Evolutionary conservation across 2,888 invertebrate species (phyloP).

Genomic region (Lithophane socia): DNA sequence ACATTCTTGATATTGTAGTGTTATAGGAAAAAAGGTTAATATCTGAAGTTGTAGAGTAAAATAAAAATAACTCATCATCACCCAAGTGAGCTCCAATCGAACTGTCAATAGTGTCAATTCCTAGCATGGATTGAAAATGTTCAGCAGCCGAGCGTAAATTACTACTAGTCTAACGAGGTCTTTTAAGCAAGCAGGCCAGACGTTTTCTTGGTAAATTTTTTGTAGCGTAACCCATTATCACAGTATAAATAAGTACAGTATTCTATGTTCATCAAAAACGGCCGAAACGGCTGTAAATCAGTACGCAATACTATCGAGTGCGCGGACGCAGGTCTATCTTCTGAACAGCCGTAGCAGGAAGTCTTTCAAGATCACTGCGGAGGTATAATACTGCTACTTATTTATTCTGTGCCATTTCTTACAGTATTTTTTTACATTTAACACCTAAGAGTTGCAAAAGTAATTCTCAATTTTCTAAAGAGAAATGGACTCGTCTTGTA

Average conservation of each 20-base stretch:
- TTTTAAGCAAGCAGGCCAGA: neutral
- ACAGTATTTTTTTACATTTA: neutral
- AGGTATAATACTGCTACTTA: too few relatives aligned
- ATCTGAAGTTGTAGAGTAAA: neutral
- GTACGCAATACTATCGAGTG: too few relatives aligned
- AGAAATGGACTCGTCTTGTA: constrained; percentile 34
- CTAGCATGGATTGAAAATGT: too few relatives aligned
- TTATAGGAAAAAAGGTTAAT: constrained; percentile 17
- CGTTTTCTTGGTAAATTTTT: neutral
- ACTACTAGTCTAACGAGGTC: neutral
- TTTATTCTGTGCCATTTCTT: neutral
- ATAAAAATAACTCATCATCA: neutral
- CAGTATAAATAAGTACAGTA: too few relatives aligned
- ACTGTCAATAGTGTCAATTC: too few relatives aligned
- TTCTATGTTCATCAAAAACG: too few relatives aligned
- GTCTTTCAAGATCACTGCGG: too few relatives aligned
- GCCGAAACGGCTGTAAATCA: too few relatives aligned
- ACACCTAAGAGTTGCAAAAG: neutral
- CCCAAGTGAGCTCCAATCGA: too few relatives aligned
- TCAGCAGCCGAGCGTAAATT: neutral
- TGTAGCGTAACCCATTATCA: neutral
- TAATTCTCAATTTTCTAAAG: constrained; percentile 25
- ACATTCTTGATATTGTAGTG: constrained; percentile 34
- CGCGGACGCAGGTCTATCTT: too few relatives aligned
- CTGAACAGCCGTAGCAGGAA: too few relatives aligned